These are phyloP conservation scores for Eumaeus atala DNA, from an alignment of 1,140 invertebrate species.

Conservation along the genomic window DNA sequence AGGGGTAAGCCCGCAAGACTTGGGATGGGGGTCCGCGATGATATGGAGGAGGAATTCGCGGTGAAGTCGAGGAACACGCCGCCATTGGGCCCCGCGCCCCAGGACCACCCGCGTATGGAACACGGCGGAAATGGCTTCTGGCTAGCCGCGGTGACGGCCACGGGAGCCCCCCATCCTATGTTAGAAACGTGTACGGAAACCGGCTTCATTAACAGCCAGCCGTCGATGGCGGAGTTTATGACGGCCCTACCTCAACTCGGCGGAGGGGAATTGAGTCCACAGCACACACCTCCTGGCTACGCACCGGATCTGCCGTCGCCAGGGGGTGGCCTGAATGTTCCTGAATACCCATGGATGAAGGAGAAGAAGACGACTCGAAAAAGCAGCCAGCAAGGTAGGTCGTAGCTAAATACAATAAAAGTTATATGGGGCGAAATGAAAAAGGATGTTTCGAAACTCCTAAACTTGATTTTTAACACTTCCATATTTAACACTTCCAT, in stretches of 20 bases:
- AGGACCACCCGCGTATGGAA: conserved; percentile 57
- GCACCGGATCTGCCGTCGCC: conserved; percentile 77
- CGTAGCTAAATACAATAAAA: background rate
- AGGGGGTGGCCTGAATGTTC: conserved; percentile 83
- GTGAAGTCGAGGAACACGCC: conserved; percentile 68
- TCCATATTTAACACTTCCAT: no score
- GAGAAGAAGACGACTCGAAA: conserved; percentile 96
- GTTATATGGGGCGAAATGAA: no score
- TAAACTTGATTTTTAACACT: no score
- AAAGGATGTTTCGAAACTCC: no score
- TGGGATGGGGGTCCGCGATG: conserved; percentile 68
- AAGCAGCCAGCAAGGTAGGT: conserved; percentile 90
- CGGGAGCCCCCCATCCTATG: conserved; percentile 67
- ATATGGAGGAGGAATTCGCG: conserved; percentile 71
- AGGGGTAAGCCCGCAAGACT: conserved; percentile 60
- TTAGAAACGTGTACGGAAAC: conserved; percentile 79
- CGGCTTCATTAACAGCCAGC: conserved; percentile 93
- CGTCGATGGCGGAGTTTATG: conserved; percentile 95
- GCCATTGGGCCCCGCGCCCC: conserved; percentile 54
- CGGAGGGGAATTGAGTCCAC: conserved; percentile 75
- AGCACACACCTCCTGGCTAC: conserved; percentile 75
- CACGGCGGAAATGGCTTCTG: conserved; percentile 69
- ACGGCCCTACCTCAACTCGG: conserved; percentile 84
- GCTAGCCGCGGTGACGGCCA: conserved; percentile 65
- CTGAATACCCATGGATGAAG: conserved; percentile 98